Evolutionary conservation across 2,113 vertebrate species (phyloP), one percentile per base, ranked within the genome.

Genomic region (Propithecus coquereli): DNA sequence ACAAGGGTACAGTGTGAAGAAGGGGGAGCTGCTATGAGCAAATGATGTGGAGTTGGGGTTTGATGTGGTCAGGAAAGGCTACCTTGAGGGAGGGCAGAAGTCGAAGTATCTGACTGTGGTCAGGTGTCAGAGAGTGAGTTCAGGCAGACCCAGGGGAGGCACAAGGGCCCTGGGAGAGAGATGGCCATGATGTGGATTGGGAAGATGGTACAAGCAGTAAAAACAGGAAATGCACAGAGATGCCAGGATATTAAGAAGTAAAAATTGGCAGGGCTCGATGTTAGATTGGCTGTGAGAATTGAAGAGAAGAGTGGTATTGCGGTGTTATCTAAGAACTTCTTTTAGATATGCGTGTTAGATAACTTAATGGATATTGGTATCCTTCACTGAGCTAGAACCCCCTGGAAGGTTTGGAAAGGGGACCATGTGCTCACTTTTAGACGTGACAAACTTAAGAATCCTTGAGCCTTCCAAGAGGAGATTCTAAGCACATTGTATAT

Each of bases 381-480:
- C 34, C 37, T 86, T 77, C 47, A 8, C 34, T 30, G 68, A 95
- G 34, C n/a, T 61, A 70, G 40, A 80, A 9, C 7, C 47, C 4
- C 25, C 23, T 63, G 1, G 6, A 23, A 74, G 37, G 1, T 77
- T 74, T 59, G 13, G 73, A 45, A 65, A 74, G 50, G 52, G 86
- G 25, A 80, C 10, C 18, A 37, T 10, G 18, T 18, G 6, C 63
- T 95, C n/a, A 30, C 22, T 54, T 74, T 90, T 32, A 74, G 63
- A 93, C 9, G 34, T 9, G 2, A 63, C 71, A 76, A 59, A 1
- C 45, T 87, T 89, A 52, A 84, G 43, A 71, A 61, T 68, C 27
- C 50, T 90, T 54, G 40, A 92, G 50, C 87, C 66, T 91, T 89
- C n/a, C 7, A 68, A 63, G 18, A 73, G 93, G 70, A 34, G 8